Conservation (phyloP, 2,797 vertebrate genomes). For the Megaceryle alcyon region DNA sequence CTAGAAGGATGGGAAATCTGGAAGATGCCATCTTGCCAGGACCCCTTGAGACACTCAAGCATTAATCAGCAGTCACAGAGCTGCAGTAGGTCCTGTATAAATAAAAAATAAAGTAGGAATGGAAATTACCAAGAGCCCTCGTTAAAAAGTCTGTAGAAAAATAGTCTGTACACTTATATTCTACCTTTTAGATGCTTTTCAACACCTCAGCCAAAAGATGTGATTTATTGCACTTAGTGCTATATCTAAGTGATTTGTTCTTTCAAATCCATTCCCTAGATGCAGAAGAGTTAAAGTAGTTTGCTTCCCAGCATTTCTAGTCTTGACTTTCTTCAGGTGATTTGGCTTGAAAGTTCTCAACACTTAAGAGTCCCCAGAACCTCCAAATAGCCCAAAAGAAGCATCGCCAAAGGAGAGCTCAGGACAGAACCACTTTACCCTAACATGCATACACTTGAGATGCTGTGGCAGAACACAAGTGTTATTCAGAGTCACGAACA, state of each 20-base stretch:
- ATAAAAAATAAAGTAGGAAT: background rate
- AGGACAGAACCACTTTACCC: background rate
- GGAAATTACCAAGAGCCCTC: constrained; percentile 17
- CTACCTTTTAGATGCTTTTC: background rate
- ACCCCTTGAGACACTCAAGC: background rate
- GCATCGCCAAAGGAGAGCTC: background rate
- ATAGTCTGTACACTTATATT: background rate
- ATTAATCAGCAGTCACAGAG: constrained; percentile 35
- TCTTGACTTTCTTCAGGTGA: background rate
- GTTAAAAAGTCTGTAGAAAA: background rate
- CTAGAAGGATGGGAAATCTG: constrained; percentile 31
- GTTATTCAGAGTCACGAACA: constrained; percentile 46
- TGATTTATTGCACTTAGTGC: background rate
- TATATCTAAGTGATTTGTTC: background rate
- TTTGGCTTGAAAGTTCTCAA: background rate
- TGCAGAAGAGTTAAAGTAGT: background rate
- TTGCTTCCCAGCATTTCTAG: background rate
- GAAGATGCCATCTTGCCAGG: constrained; percentile 63
- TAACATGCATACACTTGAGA: background rate
- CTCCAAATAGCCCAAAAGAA: background rate
- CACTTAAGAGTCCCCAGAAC: background rate
- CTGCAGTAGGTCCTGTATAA: constrained; percentile 28
- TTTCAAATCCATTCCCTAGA: background rate
- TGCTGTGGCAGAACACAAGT: constrained; percentile 37
- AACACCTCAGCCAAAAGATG: background rate